These are phyloP conservation scores for Acanthacorydalis orientalis DNA, from an alignment of 2,888 invertebrate genomes.

Conservation along the genomic window DNA sequence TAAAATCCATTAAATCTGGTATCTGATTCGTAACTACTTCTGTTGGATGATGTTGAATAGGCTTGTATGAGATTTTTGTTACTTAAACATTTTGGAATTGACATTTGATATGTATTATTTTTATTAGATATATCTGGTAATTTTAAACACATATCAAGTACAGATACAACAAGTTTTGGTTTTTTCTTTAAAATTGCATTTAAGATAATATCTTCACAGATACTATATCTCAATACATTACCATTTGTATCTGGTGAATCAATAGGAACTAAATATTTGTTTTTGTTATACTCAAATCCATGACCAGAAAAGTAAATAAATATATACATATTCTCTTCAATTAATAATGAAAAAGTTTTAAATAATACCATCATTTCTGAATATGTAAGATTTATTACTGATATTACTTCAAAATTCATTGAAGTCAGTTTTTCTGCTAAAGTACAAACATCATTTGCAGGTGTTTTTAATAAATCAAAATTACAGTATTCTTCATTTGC, in stretches of 20 bases:
- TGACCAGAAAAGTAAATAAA: slow-evolving; percentile 38
- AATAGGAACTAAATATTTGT: slow-evolving; percentile 31
- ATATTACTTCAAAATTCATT: slow-evolving; percentile 15
- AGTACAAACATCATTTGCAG: slow-evolving; percentile 15
- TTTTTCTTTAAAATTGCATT: slow-evolving; percentile 26
- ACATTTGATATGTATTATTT: neutral
- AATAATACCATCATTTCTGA: slow-evolving; percentile 15
- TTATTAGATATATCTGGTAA: slow-evolving; percentile 28
- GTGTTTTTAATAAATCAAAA: slow-evolving; percentile 11
- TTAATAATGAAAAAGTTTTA: slow-evolving; percentile 13
- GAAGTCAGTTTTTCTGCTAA: slow-evolving; percentile 13
- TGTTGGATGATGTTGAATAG: slow-evolving; percentile 18
- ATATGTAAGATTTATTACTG: slow-evolving; percentile 15
- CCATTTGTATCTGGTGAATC: slow-evolving; percentile 29
- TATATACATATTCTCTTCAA: slow-evolving; percentile 22
- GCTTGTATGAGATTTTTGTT: slow-evolving; percentile 28
- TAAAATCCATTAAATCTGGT: slow-evolving; percentile 16
- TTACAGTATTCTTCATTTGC: slow-evolving; percentile 15
- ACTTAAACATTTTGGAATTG: slow-evolving; percentile 18
- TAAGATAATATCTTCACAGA: slow-evolving; percentile 32
- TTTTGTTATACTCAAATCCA: slow-evolving; percentile 31
- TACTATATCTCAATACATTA: slow-evolving; percentile 23
- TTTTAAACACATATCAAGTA: slow-evolving; percentile 38
- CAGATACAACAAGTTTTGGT: slow-evolving; percentile 29
- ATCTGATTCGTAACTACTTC: slow-evolving; percentile 15